Base-by-base conservation (phyloP, 1,140 invertebrate species). In the Geopemphigus sp. region DNA sequence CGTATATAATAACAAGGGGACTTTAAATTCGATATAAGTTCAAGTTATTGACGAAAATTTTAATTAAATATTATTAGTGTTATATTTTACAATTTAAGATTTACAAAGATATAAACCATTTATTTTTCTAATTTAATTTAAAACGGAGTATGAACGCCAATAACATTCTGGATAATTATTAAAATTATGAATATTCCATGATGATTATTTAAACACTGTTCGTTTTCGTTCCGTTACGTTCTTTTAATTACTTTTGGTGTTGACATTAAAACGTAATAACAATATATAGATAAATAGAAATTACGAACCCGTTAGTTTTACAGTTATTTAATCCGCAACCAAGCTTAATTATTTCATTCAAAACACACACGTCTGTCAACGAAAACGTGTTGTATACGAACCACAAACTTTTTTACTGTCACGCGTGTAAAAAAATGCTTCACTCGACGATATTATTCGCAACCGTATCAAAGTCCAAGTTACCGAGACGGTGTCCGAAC, bases 401-500 rank as follows among this genome's bases (percentile, higher is more conserved):
- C 17, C 5, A 26, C 14, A 61, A 5, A 19, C 17, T 29, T 61
- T 29, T 1, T 5, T 1, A 70, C 22, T 24, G 0, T 6, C 19
- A 64, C 19, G n/a, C 70, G 17, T 50, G 70, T 22, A 73, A 32
- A n/a, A 11, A 24, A n/a, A 19, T 22, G 5, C 11, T 24, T 26
- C 17, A 24, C 57, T 61, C 24, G 24, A 26, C 22, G 17, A 26
- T n/a, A 29, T 19, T 11, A 22, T 39, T 19, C 14, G 10, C 29
- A 17, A 56, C 53, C 70, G 47, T n/a, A 54, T 32, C 50, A 50
- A 39, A 39, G 4, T 32, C 29, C 63, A 64, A 64, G 26, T 64
- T 47, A 61, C 53, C 73, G 73, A 24, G 17, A 59, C 73, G 73
- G 73, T 61, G 32, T 59, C 53, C 73, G 73, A 76, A 76, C 73